phyloP scores from a whole-genome alignment of 2,797 vertebrate species.

The Hephaestus fuliginosus region DNA sequence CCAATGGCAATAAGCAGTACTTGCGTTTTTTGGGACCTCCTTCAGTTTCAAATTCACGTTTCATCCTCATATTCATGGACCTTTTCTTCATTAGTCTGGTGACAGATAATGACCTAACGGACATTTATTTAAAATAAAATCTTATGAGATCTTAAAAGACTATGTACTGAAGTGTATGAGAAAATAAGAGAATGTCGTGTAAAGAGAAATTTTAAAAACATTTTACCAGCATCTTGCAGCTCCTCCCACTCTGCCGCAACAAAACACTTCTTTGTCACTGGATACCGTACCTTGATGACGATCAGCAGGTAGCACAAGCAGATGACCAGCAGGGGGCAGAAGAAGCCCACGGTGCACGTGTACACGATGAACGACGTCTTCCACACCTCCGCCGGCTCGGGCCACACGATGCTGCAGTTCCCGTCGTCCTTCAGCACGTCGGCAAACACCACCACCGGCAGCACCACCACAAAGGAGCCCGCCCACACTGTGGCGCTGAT shows the following conservation, averaged over 20 bases:
- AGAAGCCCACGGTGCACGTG: constrained; percentile 93
- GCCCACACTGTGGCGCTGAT: constrained; percentile 91
- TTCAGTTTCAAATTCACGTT: too few species aligned
- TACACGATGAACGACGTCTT: constrained; percentile 93
- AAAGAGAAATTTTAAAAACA: too few species aligned
- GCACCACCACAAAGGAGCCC: constrained; percentile 91
- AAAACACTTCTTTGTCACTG: background rate
- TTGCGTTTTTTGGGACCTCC: too few species aligned
- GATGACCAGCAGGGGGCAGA: constrained; percentile 93
- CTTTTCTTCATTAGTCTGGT: too few species aligned
- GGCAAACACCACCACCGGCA: constrained; percentile 92
- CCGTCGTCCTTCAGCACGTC: constrained; percentile 90
- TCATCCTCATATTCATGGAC: too few species aligned
- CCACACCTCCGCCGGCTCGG: constrained; percentile 92
- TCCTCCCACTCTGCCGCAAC: background rate
- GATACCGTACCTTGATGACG: constrained; percentile 86
- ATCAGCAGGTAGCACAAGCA: constrained; percentile 96
- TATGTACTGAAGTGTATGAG: too few species aligned
- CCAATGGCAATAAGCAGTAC: too few species aligned
- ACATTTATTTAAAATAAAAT: too few species aligned
- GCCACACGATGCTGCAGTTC: constrained; percentile 96
- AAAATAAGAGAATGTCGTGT: too few species aligned
- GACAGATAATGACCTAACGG: too few species aligned
- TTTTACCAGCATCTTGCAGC: too few species aligned
- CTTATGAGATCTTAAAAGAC: too few species aligned